A percentile compares a stretch with the other conserved stretches of the same genome.
Conservation (phyloP, 2,113 vertebrate genomes). For the Campylorhamphus procurvoides region DNA sequence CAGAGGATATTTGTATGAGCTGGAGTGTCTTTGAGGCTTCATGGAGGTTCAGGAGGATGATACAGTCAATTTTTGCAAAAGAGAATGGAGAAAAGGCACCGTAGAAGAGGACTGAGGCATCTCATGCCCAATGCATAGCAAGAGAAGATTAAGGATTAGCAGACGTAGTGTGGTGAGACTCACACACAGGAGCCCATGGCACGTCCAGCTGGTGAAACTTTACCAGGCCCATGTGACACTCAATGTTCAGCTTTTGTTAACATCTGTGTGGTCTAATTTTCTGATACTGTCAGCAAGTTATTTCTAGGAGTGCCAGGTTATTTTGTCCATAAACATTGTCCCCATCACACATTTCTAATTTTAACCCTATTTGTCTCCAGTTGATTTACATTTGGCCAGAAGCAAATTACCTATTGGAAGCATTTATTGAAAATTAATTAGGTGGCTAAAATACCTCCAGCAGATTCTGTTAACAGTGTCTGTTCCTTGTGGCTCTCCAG, state of each 20-base stretch:
- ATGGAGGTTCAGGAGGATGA: background rate
- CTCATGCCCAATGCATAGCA: background rate
- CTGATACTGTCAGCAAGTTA: slow-evolving; percentile 73
- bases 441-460: slow-evolving; percentile 79
- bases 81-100: background rate
- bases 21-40: background rate
- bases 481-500: slow-evolving; percentile 71
- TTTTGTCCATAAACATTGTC: slow-evolving; percentile 79
- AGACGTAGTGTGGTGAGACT: background rate
- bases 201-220: slow-evolving; percentile 4
- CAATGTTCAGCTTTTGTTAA: background rate
- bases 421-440: slow-evolving; percentile 85
- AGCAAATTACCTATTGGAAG: slow-evolving; percentile 79
- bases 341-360: slow-evolving; percentile 79
- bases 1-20: background rate
- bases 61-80: background rate
- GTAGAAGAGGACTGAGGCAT: background rate
- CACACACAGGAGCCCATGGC: background rate
- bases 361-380: slow-evolving; percentile 80
- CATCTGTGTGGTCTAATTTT: slow-evolving; percentile 78
- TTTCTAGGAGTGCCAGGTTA: slow-evolving; percentile 76
- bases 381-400: slow-evolving; percentile 81
- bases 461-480: slow-evolving; percentile 66
- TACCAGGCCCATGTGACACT: background rate
- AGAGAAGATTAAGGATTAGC: background rate